Evolutionary conservation across 1,140 invertebrate species (phyloP).

Genomic region (Hycleus phaleratus): DNA sequence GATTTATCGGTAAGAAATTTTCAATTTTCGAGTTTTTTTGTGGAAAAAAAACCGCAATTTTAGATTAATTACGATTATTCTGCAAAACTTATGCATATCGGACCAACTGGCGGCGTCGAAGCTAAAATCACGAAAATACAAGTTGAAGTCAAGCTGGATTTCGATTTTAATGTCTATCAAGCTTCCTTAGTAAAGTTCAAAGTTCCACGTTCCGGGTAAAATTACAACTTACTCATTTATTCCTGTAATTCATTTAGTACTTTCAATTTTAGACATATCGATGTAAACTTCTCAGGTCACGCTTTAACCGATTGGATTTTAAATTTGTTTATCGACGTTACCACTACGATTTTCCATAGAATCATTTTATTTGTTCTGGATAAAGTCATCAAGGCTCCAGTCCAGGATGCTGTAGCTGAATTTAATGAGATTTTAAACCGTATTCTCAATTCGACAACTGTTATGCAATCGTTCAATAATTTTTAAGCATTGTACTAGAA

Average conservation of each 20-base stretch:
- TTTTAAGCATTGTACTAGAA: no score
- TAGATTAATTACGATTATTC: constrained; percentile 4
- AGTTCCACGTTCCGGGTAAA: constrained; percentile 34
- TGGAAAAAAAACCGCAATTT: neutral
- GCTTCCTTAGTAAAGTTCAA: constrained; percentile 3
- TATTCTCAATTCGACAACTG: constrained; percentile 7
- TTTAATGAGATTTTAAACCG: constrained; percentile 13
- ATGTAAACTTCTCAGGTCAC: constrained; percentile 42
- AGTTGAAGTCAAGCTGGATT: neutral
- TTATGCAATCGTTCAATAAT: no score
- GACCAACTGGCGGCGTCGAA: constrained; percentile 42
- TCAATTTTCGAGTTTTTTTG: neutral
- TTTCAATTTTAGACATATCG: constrained; percentile 22
- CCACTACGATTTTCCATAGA: constrained; percentile 41
- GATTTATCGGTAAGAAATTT: neutral
- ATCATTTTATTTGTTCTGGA: constrained; percentile 33
- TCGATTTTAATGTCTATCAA: neutral
- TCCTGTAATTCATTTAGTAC: neutral
- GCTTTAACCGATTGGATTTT: constrained; percentile 42
- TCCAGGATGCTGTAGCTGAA: neutral
- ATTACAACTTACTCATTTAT: neutral
- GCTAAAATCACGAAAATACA: constrained; percentile 27
- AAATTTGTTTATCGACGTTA: constrained; percentile 40
- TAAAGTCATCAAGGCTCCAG: neutral
- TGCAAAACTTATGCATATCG: constrained; percentile 44